Percentiles rank a stretch among this genome's conserved stretches.
These are phyloP conservation scores for Drosophila fungiperda DNA, from an alignment of 2,888 invertebrate genomes.

Conservation along the genomic window DNA sequence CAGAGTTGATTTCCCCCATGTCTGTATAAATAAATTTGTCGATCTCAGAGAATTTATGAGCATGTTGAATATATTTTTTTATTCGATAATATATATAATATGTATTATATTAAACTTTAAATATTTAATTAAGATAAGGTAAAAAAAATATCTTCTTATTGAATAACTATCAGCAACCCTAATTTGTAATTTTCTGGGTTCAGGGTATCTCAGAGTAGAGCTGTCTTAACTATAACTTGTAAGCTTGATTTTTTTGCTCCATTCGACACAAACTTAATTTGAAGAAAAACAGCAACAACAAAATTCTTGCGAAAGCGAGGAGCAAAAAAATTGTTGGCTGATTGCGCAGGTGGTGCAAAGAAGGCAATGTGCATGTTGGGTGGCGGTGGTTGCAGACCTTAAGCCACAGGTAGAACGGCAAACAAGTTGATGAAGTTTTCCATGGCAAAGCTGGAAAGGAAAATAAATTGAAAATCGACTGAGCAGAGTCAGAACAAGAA, in stretches of 20 bases:
- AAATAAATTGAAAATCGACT: conserved; percentile 78
- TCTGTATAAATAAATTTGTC: too few relatives aligned
- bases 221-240: neutral
- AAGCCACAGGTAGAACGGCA: conserved; percentile 74
- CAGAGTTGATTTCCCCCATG: too few relatives aligned
- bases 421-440: conserved; percentile 78
- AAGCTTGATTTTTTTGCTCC: conserved; percentile 14
- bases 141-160: neutral
- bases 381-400: conserved; percentile 47
- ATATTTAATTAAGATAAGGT: neutral
- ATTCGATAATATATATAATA: too few relatives aligned
- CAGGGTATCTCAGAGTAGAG: neutral
- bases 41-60: neutral
- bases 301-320: conserved; percentile 3
- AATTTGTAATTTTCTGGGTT: neutral
- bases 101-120: neutral
- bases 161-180: neutral
- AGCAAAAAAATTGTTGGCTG: conserved; percentile 51
- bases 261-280: conserved; percentile 76
- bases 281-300: conserved; percentile 56
- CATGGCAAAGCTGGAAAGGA: conserved; percentile 18
- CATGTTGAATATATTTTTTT: neutral
- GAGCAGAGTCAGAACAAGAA: conserved; percentile 52
- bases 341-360: conserved; percentile 62
- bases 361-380: conserved; percentile 11